Evolutionary conservation across 2,113 vertebrate genomes (phyloP).

Genomic region (Lathamus discolor): DNA sequence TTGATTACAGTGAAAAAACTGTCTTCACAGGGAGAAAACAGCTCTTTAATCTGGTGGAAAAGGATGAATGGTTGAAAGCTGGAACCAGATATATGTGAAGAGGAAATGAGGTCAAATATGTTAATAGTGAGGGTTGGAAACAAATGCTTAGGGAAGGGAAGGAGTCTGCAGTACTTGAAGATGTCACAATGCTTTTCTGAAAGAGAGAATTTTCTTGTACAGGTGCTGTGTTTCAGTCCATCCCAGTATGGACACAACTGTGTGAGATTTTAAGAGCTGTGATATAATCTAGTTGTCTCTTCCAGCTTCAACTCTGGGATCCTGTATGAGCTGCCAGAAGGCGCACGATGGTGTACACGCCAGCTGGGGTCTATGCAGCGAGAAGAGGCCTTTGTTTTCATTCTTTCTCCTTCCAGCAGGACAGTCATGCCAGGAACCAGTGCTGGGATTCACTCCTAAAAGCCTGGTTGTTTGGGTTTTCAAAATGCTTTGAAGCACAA

Average conservation of each 20-base stretch:
- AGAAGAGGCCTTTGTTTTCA: not conserved
- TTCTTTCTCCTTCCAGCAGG: not conserved
- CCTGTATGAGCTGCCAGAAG: not conserved
- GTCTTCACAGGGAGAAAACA: not conserved
- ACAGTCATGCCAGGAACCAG: not conserved
- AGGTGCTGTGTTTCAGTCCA: not conserved
- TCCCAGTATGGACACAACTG: not conserved
- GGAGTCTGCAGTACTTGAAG: not conserved
- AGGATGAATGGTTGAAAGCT: slow-evolving; percentile 24
- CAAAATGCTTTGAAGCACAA: not conserved
- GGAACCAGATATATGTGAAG: slow-evolving; percentile 3
- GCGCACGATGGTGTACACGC: rapidly evolving
- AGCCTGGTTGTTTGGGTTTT: not conserved
- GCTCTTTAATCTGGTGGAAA: slow-evolving; percentile 21
- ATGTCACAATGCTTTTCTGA: not conserved
- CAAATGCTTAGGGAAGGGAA: slow-evolving; percentile 1
- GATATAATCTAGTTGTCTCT: not conserved
- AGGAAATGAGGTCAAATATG: not conserved
- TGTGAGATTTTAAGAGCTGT: not conserved
- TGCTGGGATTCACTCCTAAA: not conserved
- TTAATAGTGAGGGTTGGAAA: slow-evolving; percentile 7
- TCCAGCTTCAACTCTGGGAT: not conserved
- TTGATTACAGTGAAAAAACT: slow-evolving; percentile 26
- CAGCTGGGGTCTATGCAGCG: not conserved
- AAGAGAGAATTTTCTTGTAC: not conserved